Evolutionary conservation across 2,888 invertebrate species (phyloP).

Genomic region (Acronicta aceris): DNA sequence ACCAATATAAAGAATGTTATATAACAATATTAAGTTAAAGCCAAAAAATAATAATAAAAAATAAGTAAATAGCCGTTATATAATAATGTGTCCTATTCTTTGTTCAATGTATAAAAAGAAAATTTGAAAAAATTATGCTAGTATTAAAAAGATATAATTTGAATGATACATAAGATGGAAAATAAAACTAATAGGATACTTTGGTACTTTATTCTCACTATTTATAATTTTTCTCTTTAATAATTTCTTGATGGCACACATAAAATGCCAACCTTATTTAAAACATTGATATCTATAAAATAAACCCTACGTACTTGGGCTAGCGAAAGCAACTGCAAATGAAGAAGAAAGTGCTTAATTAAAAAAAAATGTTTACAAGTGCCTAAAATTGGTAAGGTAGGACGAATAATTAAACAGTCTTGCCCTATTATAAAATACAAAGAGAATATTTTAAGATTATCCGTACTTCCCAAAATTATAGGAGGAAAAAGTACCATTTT

Average conservation of each 20-base stretch:
- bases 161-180: not conserved
- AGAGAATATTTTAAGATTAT: no score
- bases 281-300: no score
- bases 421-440: no score
- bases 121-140: not conserved
- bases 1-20: conserved; percentile 23
- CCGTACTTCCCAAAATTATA: not conserved
- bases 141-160: conserved; percentile 4
- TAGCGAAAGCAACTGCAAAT: no score
- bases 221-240: not conserved
- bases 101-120: conserved; percentile 2
- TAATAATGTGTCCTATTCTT: conserved; percentile 17
- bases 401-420: no score
- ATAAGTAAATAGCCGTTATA: conserved; percentile 48
- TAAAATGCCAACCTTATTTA: no score
- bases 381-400: no score
- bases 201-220: conserved; percentile 25
- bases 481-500: conserved; percentile 21
- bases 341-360: no score
- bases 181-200: conserved; percentile 22
- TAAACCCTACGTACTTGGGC: no score
- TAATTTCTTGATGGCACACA: not conserved
- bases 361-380: no score
- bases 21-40: conserved; percentile 8
- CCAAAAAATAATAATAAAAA: conserved; percentile 32